Evolutionary conservation across 2,888 invertebrate genomes (phyloP), one percentile per base, ranked within the genome.

Genomic region (Drosophila borealis): DNA sequence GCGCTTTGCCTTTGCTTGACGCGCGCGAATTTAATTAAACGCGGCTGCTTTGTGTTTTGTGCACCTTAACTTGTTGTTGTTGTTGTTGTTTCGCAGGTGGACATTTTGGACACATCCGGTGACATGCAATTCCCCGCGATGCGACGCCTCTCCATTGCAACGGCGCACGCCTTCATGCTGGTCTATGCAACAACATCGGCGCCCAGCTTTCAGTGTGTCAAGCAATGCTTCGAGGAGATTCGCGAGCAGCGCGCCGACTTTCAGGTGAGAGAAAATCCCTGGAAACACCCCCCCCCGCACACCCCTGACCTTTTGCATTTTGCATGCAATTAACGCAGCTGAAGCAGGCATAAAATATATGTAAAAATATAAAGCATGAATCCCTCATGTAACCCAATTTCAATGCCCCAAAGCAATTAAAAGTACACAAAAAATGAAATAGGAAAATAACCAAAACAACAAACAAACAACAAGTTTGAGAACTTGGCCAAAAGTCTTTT

Each of bases 111-210:
- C 92, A 97, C 97, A 33, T 95, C 95, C 78, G 97, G 97, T 21
- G 97, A 97, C 91, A 95, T 96, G 92, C 96, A 96, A 91, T 98
- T 97, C 92, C 97, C 98, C 9, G 97, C 97, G 63, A 98, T 98
- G 97, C 93, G 97, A 73, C 94, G 97, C 59, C 93, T 98, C 72
- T 96, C 96, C 87, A 97, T 98, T 86, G 96, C 97, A 41, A 97
- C 96, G 3, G 97, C 97, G 39, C 96, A 97, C 92, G 97, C 97
- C 59, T 97, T 98, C 91, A 94, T 98, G 60, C 93, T 98, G 67
- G 97, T 98, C 19, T 98, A 97, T 92, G 95, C 96, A 54, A 94
- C 96, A 48, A 96, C 96, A 53, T 95, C 96, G 55, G 94, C 94
- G 65, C 94, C 95, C 53, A 96, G 96, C 63, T 96, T 96, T 90